phyloP scores from a whole-genome alignment of 2,888 invertebrate genomes.

The Synergus gifuensis region DNA sequence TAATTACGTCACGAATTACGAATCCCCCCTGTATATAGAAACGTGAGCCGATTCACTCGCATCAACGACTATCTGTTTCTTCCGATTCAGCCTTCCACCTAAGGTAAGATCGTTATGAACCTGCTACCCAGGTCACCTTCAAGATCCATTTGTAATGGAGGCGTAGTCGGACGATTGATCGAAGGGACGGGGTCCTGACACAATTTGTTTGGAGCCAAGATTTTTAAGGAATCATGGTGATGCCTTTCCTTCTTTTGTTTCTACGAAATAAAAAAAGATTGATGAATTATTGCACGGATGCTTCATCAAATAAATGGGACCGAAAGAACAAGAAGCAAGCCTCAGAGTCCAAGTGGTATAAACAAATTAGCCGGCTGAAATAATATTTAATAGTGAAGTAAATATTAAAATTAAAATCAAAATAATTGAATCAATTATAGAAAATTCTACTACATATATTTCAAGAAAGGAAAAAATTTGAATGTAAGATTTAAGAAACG shows the following conservation, averaged over 20 bases:
- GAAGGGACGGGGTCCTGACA: slow-evolving; percentile 23
- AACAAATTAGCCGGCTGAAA: neutral
- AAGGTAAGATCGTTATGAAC: slow-evolving; percentile 43
- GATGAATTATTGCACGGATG: neutral
- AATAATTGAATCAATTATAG: neutral
- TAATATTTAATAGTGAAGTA: neutral
- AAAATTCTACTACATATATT: slow-evolving; percentile 5
- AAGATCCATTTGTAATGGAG: slow-evolving; percentile 53
- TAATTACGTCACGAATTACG: slow-evolving; percentile 39
- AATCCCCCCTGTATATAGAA: slow-evolving; percentile 40
- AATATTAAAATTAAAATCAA: neutral
- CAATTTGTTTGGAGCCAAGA: slow-evolving; percentile 20
- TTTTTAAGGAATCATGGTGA: neutral
- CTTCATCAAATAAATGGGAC: neutral
- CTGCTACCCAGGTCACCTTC: slow-evolving; percentile 49
- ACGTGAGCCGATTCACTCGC: slow-evolving; percentile 30
- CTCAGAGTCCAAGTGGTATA: neutral
- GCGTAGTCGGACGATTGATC: slow-evolving; percentile 46
- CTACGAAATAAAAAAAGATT: neutral
- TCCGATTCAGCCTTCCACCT: slow-evolving; percentile 55
- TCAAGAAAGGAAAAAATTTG: slow-evolving; percentile 37
- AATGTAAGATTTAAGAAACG: slow-evolving; percentile 21
- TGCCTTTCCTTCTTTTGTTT: slow-evolving; percentile 13
- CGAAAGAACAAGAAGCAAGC: neutral
- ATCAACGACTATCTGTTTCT: slow-evolving; percentile 42